Conservation (phyloP, 2,888 invertebrate species). For the Adela reaumurella region DNA sequence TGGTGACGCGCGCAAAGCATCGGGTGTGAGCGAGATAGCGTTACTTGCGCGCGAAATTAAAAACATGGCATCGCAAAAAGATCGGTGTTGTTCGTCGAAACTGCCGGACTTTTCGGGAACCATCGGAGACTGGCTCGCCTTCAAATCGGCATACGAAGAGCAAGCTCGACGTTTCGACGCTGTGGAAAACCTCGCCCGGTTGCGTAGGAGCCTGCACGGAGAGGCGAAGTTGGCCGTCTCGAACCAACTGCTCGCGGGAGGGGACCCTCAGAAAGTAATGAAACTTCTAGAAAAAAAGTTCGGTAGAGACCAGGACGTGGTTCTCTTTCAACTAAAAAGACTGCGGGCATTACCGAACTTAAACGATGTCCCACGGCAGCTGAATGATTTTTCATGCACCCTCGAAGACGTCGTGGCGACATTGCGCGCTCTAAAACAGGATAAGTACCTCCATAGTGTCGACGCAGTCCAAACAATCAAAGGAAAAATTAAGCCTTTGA, state of each 20-base stretch:
- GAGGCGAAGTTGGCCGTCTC: neutral
- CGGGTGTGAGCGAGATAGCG: neutral
- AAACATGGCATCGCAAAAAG: neutral
- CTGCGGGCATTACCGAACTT: neutral
- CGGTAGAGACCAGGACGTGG: neutral
- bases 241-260: neutral
- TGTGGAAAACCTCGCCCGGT: neutral
- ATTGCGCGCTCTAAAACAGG: neutral
- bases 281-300: neutral
- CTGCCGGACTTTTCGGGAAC: neutral
- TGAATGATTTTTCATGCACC: neutral
- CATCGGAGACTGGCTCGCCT: neutral
- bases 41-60: neutral
- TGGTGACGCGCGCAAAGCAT: no score
- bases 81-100: neutral
- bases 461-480: neutral
- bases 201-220: neutral
- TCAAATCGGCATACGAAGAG: neutral
- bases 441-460: neutral
- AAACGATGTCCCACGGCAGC: neutral
- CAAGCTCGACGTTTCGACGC: neutral
- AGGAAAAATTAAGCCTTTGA: neutral
- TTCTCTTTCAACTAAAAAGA: neutral
- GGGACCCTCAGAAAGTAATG: neutral
- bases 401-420: neutral